These are phyloP conservation scores for Vireo griseus DNA, from an alignment of 2,797 vertebrate genomes.

Conservation along the genomic window DNA sequence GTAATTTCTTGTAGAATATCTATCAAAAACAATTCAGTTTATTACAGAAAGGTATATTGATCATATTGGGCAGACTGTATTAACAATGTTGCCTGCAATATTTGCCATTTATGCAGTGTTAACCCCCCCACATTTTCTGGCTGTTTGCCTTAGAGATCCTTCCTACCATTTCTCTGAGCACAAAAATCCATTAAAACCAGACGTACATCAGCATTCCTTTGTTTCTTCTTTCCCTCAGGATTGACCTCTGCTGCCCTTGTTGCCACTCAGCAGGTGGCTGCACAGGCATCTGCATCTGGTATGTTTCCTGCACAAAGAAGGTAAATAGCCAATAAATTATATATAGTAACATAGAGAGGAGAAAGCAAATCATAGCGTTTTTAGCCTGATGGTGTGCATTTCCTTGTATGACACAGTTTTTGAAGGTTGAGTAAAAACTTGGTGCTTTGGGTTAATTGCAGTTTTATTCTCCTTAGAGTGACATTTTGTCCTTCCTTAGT, in stretches of 20 bases:
- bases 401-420: background rate
- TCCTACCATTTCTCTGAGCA: background rate
- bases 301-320: slow-evolving; percentile 84
- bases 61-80: background rate
- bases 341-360: background rate
- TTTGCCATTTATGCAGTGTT: background rate
- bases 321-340: slow-evolving; percentile 66
- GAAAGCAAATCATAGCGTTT: background rate
- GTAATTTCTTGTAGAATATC: slow-evolving; percentile 43
- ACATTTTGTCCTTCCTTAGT: background rate
- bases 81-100: background rate
- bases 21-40: background rate
- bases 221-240: slow-evolving; percentile 69
- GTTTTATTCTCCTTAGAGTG: background rate
- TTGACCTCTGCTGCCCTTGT: slow-evolving; percentile 91
- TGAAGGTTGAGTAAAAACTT: background rate
- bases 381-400: background rate
- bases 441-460: background rate
- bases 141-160: background rate
- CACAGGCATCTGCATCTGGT: slow-evolving; percentile 89
- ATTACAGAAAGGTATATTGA: background rate
- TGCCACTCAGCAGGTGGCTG: slow-evolving; percentile 90
- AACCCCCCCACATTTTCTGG: background rate
- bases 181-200: slow-evolving; percentile 14
- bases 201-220: slow-evolving; percentile 25